Conservation (phyloP, 2,797 vertebrate species). For the Lithobates sylvaticus region DNA sequence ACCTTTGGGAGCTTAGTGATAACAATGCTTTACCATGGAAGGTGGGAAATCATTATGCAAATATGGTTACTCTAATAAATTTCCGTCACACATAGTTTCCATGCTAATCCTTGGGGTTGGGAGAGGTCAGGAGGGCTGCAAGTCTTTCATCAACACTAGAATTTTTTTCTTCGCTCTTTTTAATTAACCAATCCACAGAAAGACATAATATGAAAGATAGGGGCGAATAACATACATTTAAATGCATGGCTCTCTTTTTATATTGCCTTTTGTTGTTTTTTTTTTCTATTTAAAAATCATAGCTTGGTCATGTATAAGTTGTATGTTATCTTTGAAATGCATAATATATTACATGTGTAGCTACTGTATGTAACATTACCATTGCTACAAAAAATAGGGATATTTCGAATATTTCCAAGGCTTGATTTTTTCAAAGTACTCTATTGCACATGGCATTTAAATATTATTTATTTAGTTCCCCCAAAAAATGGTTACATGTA, state of each 20-base stretch:
- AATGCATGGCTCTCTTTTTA: slow-evolving; percentile 62
- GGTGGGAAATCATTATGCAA: slow-evolving; percentile 94
- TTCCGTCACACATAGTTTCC: slow-evolving; percentile 84
- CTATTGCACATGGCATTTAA: no score
- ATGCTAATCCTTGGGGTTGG: slow-evolving; percentile 86
- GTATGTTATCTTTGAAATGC: background rate
- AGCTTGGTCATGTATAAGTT: background rate
- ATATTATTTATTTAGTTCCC: no score
- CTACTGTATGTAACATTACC: background rate
- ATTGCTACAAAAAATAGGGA: background rate
- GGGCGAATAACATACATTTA: slow-evolving; percentile 62
- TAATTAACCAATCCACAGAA: slow-evolving; percentile 71
- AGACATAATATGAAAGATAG: slow-evolving; percentile 66
- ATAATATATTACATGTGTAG: background rate
- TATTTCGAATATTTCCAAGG: no score
- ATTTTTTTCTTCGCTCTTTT: slow-evolving; percentile 65
- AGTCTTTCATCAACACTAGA: slow-evolving; percentile 72
- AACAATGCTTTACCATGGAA: slow-evolving; percentile 82
- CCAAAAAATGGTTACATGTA: no score
- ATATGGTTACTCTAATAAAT: slow-evolving; percentile 88
- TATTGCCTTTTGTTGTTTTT: slow-evolving; percentile 23
- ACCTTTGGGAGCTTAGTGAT: slow-evolving; percentile 93
- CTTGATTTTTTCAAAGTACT: no score
- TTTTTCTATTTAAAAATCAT: background rate
- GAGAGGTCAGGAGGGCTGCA: slow-evolving; percentile 83